Evolutionary conservation across 1,140 invertebrate species (phyloP).

Genomic region (Solen grandis): DNA sequence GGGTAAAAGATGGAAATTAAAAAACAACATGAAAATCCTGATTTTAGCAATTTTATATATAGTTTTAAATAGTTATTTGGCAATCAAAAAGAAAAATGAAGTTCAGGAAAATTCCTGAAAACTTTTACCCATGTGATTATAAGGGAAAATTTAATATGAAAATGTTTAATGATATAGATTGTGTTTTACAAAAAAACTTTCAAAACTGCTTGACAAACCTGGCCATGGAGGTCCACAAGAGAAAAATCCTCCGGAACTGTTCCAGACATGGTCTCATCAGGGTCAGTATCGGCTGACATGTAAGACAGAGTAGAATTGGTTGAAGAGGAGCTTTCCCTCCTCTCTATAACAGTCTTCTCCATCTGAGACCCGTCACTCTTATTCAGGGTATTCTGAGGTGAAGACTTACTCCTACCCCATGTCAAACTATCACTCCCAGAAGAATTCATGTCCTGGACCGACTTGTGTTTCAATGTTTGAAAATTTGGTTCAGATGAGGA

Average conservation of each 20-base stretch:
- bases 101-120: too few species aligned
- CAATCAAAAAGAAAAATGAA: too few species aligned
- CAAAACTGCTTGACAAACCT: conserved; percentile 80
- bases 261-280: conserved; percentile 47
- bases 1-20: too few species aligned
- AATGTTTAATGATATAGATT: too few species aligned
- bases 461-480: conserved; percentile 7
- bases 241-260: conserved; percentile 78
- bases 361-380: conserved; percentile 5
- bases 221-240: conserved; percentile 95
- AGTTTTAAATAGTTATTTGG: too few species aligned
- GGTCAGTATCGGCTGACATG: conserved; percentile 90
- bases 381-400: conserved; percentile 17
- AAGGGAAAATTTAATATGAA: too few species aligned
- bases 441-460: conserved; percentile 11
- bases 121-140: too few species aligned
- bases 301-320: conserved; percentile 86
- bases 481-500: conserved; percentile 50
- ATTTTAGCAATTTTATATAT: too few species aligned
- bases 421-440: conserved; percentile 32
- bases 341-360: conserved; percentile 42
- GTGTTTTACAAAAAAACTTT: too few species aligned
- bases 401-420: conserved; percentile 5
- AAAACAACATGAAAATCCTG: too few species aligned
- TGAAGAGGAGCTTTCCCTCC: conserved; percentile 53